These are phyloP conservation scores for Eugnorisma glareosa DNA, from an alignment of 2,888 invertebrate genomes.

Conservation along the genomic window DNA sequence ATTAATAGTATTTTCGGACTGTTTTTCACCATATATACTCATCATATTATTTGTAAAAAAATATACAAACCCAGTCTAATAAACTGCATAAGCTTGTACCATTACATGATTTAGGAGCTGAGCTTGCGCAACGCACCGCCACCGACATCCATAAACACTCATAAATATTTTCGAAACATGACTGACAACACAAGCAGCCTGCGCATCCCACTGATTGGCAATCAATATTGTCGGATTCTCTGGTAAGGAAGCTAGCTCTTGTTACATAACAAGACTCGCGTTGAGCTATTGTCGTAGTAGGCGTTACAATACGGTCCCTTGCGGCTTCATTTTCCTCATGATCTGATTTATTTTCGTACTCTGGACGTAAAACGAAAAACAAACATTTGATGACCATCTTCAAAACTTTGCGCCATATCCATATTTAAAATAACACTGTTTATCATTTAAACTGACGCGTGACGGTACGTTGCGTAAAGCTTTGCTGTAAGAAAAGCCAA, in stretches of 20 bases:
- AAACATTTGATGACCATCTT: constrained; percentile 24
- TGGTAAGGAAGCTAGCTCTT: constrained; percentile 70
- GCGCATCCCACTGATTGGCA: constrained; percentile 55
- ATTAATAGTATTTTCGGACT: not conserved
- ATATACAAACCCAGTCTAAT: constrained; percentile 80
- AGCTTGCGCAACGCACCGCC: constrained; percentile 85
- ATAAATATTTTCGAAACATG: constrained; percentile 71
- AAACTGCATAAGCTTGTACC: constrained; percentile 75
- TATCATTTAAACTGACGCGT: constrained; percentile 40
- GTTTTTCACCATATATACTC: not conserved
- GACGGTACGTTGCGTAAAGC: constrained; percentile 79
- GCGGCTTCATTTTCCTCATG: constrained; percentile 80
- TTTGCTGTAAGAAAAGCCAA: constrained; percentile 66
- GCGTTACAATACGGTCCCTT: constrained; percentile 78
- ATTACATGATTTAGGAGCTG: constrained; percentile 74
- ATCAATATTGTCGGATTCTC: constrained; percentile 63
- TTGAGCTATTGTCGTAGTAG: constrained; percentile 69
- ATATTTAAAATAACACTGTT: constrained; percentile 82
- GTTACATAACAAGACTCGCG: constrained; percentile 78
- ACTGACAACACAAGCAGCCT: constrained; percentile 75
- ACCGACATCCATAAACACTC: constrained; percentile 77
- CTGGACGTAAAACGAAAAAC: constrained; percentile 68
- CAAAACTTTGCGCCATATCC: constrained; percentile 22
- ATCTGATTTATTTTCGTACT: constrained; percentile 63
- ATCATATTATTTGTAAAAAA: not conserved